A percentile compares a stretch with the other conserved stretches of the same genome.
Conservation (phyloP, 2,888 invertebrate species). For the Dimorphilus gyrociliatus region DNA sequence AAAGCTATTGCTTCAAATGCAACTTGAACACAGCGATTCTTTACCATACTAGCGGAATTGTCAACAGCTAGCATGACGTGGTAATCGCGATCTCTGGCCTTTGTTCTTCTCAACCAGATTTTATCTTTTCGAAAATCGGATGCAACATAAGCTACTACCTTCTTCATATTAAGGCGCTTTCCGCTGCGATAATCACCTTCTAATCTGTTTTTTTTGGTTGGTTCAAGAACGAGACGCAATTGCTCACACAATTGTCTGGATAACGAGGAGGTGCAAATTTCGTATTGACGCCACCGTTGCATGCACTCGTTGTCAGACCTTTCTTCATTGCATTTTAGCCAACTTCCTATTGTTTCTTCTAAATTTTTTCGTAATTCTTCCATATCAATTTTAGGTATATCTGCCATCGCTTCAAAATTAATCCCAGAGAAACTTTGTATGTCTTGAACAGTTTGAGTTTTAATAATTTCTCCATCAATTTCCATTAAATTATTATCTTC, state of each 20-base stretch:
- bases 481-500: no score
- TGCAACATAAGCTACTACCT: conserved; percentile 94
- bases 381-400: no score
- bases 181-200: conserved; percentile 89
- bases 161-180: conserved; percentile 90
- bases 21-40: conserved; percentile 45
- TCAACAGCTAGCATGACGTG: conserved; percentile 90
- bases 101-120: conserved; percentile 90
- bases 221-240: conserved; percentile 78
- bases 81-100: conserved; percentile 85
- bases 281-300: conserved; percentile 37
- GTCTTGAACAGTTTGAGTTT: no score
- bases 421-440: no score
- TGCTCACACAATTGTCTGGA: conserved; percentile 81
- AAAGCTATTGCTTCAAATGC: background rate
- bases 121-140: conserved; percentile 97
- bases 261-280: conserved; percentile 39
- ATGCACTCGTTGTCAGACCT: no score
- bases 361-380: no score
- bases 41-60: conserved; percentile 59
- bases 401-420: no score
- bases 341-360: no score
- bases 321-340: no score
- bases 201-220: conserved; percentile 73
- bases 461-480: no score